These are phyloP conservation scores for Acleris holmiana DNA, from an alignment of 2,888 invertebrate genomes.

Conservation along the genomic window DNA sequence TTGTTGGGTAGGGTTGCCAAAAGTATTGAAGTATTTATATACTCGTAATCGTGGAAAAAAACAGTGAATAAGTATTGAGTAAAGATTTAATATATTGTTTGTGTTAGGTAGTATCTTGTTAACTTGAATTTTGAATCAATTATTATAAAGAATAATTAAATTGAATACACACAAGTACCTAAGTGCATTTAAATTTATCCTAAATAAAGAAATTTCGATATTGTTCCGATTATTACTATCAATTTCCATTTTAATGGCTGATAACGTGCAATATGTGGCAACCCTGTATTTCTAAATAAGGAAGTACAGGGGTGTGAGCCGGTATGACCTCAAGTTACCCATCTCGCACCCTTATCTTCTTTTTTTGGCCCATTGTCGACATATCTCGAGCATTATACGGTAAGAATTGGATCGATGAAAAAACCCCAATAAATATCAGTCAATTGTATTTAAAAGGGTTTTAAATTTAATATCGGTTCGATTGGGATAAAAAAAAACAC, in stretches of 20 bases:
- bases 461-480: conserved; percentile 77
- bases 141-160: no score
- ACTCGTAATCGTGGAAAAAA: no score
- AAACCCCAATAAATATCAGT: conserved; percentile 81
- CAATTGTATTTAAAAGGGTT: conserved; percentile 81
- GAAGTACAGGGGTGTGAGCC: conserved; percentile 82
- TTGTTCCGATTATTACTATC: no score
- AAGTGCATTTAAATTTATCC: no score
- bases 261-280: conserved; percentile 47
- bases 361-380: conserved; percentile 59
- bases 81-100: no score
- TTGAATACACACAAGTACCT: no score
- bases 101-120: no score
- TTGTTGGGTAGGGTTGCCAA: conserved; percentile 53
- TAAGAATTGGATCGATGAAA: conserved; percentile 68
- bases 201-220: no score
- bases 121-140: no score
- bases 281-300: conserved; percentile 65
- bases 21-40: not conserved
- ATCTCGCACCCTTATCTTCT: conserved; percentile 67
- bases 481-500: conserved; percentile 60
- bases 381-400: conserved; percentile 75
- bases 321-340: conserved; percentile 83
- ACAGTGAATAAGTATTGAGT: no score
- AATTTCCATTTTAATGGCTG: not conserved